These are phyloP conservation scores for Phacellophora camtschatica DNA, from an alignment of 30 jellyfish, hydroid and myxozoan species.

Conservation along the genomic window DNA sequence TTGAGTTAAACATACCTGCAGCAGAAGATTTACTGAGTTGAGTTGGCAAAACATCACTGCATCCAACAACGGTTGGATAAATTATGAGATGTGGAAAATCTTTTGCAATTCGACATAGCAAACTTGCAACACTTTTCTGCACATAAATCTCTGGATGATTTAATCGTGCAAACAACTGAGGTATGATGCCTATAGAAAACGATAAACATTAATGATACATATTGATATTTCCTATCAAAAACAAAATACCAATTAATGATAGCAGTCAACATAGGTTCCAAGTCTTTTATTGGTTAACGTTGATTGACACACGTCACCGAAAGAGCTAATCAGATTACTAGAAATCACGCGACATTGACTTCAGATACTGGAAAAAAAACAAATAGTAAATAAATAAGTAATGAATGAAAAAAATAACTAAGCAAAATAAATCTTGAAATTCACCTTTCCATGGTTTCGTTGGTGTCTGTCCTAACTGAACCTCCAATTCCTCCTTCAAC, in stretches of 20 bases:
- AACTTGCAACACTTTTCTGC: slow-evolving; percentile 87
- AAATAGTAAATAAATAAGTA: no score
- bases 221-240: no score
- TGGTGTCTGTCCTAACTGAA: slow-evolving; percentile 87
- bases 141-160: slow-evolving; percentile 96
- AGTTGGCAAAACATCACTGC: slow-evolving; percentile 94
- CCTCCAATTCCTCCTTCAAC: slow-evolving; percentile 80
- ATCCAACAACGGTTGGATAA: slow-evolving; percentile 97
- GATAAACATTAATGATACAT: no score
- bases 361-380: no score
- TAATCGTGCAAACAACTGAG: slow-evolving; percentile 96
- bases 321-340: no score
- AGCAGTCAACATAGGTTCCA: no score
- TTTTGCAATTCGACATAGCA: slow-evolving; percentile 89
- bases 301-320: no score
- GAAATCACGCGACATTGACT: no score
- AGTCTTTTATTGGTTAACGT: no score
- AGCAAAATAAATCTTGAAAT: background rate
- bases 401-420: background rate
- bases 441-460: slow-evolving; percentile 99
- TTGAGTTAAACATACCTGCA: slow-evolving; percentile 66
- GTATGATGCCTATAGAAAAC: slow-evolving; percentile 80
- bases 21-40: slow-evolving; percentile 93
- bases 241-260: no score
- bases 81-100: slow-evolving; percentile 96